Evolutionary conservation across 1,140 invertebrate species (phyloP), one percentile per base, ranked within the genome.

Genomic region (Vanessa tameamea): DNA sequence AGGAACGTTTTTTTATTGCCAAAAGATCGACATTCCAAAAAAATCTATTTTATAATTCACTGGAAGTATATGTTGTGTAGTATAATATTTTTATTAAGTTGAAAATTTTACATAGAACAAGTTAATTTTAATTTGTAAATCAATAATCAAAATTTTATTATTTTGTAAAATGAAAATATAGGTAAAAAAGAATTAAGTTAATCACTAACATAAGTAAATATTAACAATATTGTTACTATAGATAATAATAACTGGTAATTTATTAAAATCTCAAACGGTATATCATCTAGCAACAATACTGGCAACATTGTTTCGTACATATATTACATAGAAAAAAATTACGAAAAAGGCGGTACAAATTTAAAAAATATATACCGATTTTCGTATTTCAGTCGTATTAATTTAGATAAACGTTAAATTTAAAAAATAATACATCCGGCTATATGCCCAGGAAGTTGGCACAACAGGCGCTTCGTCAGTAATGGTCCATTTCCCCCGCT

Each of bases 401-500:
- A 78, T 77, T 78, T 78, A 77, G 48, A 74, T 80, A 74, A 64
- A 73, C 67, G 53, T 77, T 77, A 70, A 64, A 75, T 74, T 78
- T 77, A 64, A 65, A 73, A 65, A 77, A 73, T 73, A 73, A 77
- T 70, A 71, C 76, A 73, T 69, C 26, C 31, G 82, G 69, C 70
- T 75, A 70, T 53, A 50, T 57, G 71, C 78, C 87, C 75, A 82
- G 67, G 57, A 86, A 64, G 71, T 87, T 86, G 85, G 87, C 86
- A 83, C 87, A 87, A 47, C 80, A 78, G 57, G 72, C 65, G 57
- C 65, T 71, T 51, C 64, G 88, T 92, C 87, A 92, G 86, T 91
- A 92, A 31, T 89, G 87, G 69, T 92, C 90, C 64, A 84, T 63
- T 50, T 92, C 89, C 3, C 82, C 87, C 9, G 87, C 75, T 1